Conservation (phyloP, 1,140 invertebrate species). For the Neodiprion pinetum region DNA sequence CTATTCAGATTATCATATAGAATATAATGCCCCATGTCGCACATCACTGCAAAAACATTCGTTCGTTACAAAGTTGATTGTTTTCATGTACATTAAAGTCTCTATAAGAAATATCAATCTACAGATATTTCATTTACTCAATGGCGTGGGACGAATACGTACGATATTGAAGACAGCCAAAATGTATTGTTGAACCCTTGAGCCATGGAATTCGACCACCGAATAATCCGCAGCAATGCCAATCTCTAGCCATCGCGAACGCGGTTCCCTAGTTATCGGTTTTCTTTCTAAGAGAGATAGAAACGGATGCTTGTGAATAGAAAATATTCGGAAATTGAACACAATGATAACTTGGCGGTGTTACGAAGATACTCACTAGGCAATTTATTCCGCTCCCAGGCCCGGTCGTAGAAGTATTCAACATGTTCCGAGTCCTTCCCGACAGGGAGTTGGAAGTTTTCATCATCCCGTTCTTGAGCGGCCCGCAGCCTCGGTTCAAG, state of each 20-base stretch:
- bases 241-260: constrained; percentile 71
- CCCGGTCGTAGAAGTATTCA: constrained; percentile 59
- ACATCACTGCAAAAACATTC: too few species aligned
- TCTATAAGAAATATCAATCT: too few species aligned
- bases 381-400: constrained; percentile 52
- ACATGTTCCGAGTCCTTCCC: constrained; percentile 47
- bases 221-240: constrained; percentile 74
- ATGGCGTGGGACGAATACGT: constrained; percentile 47
- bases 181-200: constrained; percentile 73
- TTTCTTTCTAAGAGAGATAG: constrained; percentile 35
- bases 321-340: constrained; percentile 16
- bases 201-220: constrained; percentile 74
- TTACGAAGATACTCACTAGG: constrained; percentile 37
- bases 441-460: constrained; percentile 25
- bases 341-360: constrained; percentile 1
- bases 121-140: too few species aligned
- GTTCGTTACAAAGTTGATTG: too few species aligned
- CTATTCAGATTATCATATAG: background rate
- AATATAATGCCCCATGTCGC: background rate
- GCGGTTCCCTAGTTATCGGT: constrained; percentile 35
- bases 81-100: too few species aligned
- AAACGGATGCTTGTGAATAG: constrained; percentile 14
- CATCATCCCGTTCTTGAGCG: constrained; percentile 23
- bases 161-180: constrained; percentile 80
- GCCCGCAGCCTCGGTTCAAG: constrained; percentile 35